Evolutionary conservation across 2,888 invertebrate species (phyloP).

Genomic region (Amblyteles armatorius): DNA sequence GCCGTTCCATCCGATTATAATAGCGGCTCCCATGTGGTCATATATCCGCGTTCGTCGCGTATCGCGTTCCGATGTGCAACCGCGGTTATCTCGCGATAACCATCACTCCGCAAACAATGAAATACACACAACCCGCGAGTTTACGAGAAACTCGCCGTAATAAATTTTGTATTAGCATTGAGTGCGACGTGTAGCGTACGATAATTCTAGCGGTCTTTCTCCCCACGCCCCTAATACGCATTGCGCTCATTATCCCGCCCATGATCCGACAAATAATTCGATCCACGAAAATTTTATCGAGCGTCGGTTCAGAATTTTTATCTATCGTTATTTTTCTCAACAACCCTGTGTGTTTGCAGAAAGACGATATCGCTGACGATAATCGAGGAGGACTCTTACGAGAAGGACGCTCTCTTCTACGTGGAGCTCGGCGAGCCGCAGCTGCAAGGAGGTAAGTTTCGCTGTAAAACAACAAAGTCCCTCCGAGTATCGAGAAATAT

Average conservation of each 20-base stretch:
- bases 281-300: not conserved
- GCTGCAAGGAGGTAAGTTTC: conserved; percentile 92
- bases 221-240: not conserved
- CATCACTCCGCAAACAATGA: conserved; percentile 39
- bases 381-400: conserved; percentile 98
- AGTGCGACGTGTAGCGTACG: not conserved
- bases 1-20: conserved; percentile 58
- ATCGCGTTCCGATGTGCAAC: conserved; percentile 16
- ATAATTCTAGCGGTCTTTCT: not conserved
- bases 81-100: conserved; percentile 26
- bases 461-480: conserved; percentile 49
- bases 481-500: not conserved
- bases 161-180: conserved; percentile 7
- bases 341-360: conserved; percentile 88
- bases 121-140: conserved; percentile 9
- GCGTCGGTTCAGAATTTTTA: not conserved
- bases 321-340: not conserved
- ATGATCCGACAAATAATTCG: not conserved
- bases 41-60: conserved; percentile 16
- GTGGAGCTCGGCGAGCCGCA: conserved; percentile 96
- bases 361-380: conserved; percentile 94
- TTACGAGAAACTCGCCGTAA: not conserved
- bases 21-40: conserved; percentile 32
- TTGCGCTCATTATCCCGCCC: no score
- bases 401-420: conserved; percentile 97